Base-by-base conservation (phyloP, 2,797 vertebrate species). In the Toxotes lorentzi region DNA sequence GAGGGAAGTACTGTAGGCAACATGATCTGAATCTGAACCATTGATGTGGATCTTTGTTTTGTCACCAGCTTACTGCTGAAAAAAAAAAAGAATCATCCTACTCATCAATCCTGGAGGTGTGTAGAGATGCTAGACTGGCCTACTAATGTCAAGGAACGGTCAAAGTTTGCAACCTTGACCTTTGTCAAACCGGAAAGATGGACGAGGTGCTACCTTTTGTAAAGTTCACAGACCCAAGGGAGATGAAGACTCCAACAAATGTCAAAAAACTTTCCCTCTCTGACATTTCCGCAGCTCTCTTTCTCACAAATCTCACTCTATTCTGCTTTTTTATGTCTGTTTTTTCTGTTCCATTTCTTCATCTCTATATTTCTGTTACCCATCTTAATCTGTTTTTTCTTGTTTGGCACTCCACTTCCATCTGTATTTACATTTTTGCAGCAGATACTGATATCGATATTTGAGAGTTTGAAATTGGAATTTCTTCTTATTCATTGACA, bases 121-220 rank as follows among this genome's bases (percentile, higher is more conserved):
- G 58, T 0, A 4, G 12, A 13, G 47, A 41, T 1, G 4, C 54
- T 10, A 24, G 32, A 24, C n/a, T 0, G 17, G 70, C 47, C 32
- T 77, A 19, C 68, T 75, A 60, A 86, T 72, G 50, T 13, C 35
- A 19, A 53, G 9, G 41, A 59, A 35, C 0, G 5, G 32, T 24
- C 59, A 48, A 23, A 10, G 64, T 66, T 70, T 43, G 61, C 41
- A 60, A 77, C 71, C 69, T 85, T 81, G 86, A 84, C 79, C 84
- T 89, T 81, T 74, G 65, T 72, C 14, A 23, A 58, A 61, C 7
- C 13, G 1, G 0, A 21, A 34, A 63, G 61, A 81, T 64, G 53
- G 61, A 67, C 4, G 47, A 77, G 72, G 47, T 10, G 58, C 14
- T 12, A 19, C 35, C 8, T 57, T 72, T 7, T 40, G 69, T 43